Evolutionary conservation across 2,888 invertebrate genomes (phyloP), one percentile per base, ranked within the genome.

Genomic region (Apodemia duryi): DNA sequence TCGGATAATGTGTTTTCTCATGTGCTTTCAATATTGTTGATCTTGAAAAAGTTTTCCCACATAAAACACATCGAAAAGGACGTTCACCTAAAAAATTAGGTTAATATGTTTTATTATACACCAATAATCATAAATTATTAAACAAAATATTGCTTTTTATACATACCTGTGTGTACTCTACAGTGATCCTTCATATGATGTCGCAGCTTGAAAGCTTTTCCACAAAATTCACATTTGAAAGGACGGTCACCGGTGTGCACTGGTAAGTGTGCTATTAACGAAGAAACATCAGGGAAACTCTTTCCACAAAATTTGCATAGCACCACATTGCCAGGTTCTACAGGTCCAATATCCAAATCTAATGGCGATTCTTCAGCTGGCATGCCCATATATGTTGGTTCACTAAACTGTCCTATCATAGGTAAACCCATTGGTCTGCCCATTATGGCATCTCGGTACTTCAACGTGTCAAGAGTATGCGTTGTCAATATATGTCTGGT

Each of bases 181-280:
- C 97, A 97, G 85, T 97, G 97, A 92, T 97, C 97, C 91, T 97
- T 97, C 97, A 97, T 97, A 92, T 97, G 97, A 86, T 97, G 97
- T 71, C 97, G 94, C 81, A 97, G 92, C 86, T 97, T 97, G 93
- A 97, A 97, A 76, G 97, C 97, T 91, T 97, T 97, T 72, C 97
- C 97, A 90, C 97, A 97, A 92, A 97, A 97, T 88, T 97, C 97
- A 93, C 97, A 97, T 92, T 97, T 97, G 91, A 97, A 97, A 68
- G 97, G 97, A 80, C 97, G 93, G 83, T 97, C 97, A 73, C 97
- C 97, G 67, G 97, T 97, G 87, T 97, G 97, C 72, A 96, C 96
- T 69, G 97, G 97, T 82, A 97, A 93, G 86, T 97, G 97, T 74
- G 96, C 95, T 84, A 97, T 97, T 77, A 97, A 93, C 72, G 97